Evolutionary conservation across 1,140 invertebrate species (phyloP).

Genomic region (Samia ricini): DNA sequence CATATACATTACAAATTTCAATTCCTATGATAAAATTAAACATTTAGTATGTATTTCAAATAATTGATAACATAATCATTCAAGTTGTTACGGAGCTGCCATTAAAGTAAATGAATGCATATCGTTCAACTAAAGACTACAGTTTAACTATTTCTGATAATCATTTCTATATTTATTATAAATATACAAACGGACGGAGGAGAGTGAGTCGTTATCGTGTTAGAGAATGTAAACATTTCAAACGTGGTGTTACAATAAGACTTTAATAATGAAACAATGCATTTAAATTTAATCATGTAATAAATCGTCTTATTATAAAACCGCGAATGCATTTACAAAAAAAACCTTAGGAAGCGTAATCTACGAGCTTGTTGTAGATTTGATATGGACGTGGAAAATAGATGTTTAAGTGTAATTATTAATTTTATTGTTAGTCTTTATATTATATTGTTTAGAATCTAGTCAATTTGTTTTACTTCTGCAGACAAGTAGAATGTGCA

Average conservation of each 20-base stretch:
- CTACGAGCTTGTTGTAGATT: slow-evolving; percentile 56
- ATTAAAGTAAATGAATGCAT: slow-evolving; percentile 71
- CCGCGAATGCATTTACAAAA: neutral
- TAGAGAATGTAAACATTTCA: slow-evolving; percentile 21
- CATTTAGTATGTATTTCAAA: neutral
- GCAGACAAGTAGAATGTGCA: neutral
- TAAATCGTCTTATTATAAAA: neutral
- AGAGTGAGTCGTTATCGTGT: slow-evolving; percentile 23
- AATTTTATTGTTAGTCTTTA: neutral
- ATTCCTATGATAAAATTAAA: no score
- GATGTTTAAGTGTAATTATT: slow-evolving; percentile 3
- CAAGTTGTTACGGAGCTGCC: slow-evolving; percentile 45
- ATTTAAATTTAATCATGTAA: neutral
- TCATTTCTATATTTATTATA: slow-evolving; percentile 74
- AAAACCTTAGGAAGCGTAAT: slow-evolving; percentile 17
- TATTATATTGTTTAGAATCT: neutral
- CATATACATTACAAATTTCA: neutral
- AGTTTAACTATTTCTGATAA: slow-evolving; percentile 60
- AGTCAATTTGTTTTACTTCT: neutral
- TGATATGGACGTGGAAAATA: slow-evolving; percentile 30
- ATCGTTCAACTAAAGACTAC: slow-evolving; percentile 73
- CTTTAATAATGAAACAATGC: neutral
- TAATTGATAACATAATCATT: neutral
- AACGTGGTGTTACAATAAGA: neutral
- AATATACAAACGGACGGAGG: slow-evolving; percentile 51